Base-by-base conservation (phyloP, 2,888 invertebrate species). In the Pantelozetes paolii region DNA sequence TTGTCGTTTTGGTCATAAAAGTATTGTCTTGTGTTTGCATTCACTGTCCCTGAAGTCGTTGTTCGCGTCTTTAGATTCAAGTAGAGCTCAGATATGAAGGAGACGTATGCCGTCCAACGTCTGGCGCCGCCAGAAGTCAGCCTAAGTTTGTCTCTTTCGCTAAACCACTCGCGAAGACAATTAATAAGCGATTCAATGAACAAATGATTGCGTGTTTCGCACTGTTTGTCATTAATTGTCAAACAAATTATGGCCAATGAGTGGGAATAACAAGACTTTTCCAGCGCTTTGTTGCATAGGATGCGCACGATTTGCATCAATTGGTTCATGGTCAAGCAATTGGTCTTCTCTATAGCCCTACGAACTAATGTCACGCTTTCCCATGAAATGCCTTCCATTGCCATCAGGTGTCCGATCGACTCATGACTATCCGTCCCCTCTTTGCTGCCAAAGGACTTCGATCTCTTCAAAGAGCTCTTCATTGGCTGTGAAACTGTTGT, bases 11-110 rank as follows among this genome's bases (percentile, higher is more conserved):
- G 15, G n/a, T n/a, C 45, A 70, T 54, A 20, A 54, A 32, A 36
- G 20, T 57, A 36, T 28, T 26, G 11, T 28, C 32, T 42, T n/a
- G n/a, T 15, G 26, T 62, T 45, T 45, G 11, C 15, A 6, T 45
- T 6, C 18, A 9, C 45, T 45, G 45, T 2, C 2, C 45, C 45
- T 45, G 45, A 15, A 6, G n/a, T n/a, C n/a, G n/a, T n/a, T n/a
- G 15, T 45, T 45, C 45, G 15, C 15, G 45, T 84, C 77, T 92
- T 91, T 80, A 92, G 83, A 86, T 91, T 79, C 15, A 77, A 57
- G 83, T 91, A 92, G 89, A 93, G 91, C 86, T 93, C 92, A 79
- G 91, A 90, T 77, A 93, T 86, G 85, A 92, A 92, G 82, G 90
- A 90, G 86, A 93, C 91, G 85, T 92, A 93, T 78, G 92, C 90